phyloP scores from a whole-genome alignment of 2,888 invertebrate genomes.

The Chymomyza amoena region DNA sequence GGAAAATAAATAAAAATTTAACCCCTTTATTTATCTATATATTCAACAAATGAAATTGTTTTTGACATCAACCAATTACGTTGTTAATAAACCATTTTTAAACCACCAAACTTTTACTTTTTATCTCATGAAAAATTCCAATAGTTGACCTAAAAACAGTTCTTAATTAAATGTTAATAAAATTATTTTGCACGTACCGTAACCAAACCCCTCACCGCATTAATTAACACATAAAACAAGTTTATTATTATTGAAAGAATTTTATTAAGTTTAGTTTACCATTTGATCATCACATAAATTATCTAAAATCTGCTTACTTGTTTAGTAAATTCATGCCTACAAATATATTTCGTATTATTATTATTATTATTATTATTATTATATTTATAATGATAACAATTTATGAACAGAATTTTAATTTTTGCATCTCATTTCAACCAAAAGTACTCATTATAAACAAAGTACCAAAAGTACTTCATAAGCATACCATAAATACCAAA shows the following conservation, averaged over 20 bases:
- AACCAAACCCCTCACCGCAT: neutral
- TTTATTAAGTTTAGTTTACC: conserved; percentile 32
- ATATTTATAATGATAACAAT: conserved; percentile 1
- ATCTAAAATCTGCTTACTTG: conserved; percentile 54
- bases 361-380: conserved; percentile 13
- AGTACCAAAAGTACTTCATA: conserved; percentile 15
- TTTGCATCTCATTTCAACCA: conserved; percentile 6
- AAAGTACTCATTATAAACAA: neutral
- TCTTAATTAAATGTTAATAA: neutral
- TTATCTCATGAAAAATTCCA: neutral
- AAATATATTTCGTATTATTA: conserved; percentile 13
- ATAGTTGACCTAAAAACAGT: neutral
- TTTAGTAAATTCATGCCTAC: conserved; percentile 64
- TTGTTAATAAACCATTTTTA: too few relatives aligned
- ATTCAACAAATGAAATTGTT: too few relatives aligned
- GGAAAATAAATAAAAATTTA: too few relatives aligned
- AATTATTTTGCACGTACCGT: neutral
- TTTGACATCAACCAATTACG: too few relatives aligned
- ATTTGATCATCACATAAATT: conserved; percentile 58
- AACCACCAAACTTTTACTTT: neutral
- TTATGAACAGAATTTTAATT: neutral
- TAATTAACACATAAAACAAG: neutral
- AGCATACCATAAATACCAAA: conserved; percentile 12
- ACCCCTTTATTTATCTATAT: too few relatives aligned
- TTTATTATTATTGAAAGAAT: conserved; percentile 46